Evolutionary conservation across 37 sponge, comb jelly and placozoan genomes (phyloP).

Genomic region (Crambe crambe): DNA sequence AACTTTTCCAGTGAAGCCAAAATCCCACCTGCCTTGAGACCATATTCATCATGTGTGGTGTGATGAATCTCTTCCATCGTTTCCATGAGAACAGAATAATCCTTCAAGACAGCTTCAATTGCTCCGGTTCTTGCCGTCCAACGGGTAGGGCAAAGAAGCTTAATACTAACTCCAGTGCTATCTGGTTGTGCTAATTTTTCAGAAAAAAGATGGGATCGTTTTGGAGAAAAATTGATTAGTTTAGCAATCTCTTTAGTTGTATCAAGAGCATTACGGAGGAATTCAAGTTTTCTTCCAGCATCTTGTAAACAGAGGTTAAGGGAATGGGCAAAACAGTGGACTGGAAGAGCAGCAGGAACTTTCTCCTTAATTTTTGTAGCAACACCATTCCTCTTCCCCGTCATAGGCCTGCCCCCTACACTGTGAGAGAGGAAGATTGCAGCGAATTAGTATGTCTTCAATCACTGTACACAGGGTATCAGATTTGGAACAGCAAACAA

Average conservation of each 20-base stretch:
- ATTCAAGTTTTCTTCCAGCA: constrained; percentile 29
- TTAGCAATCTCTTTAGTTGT: constrained; percentile 44
- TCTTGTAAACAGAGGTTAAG: constrained; percentile 71
- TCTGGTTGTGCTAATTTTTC: constrained; percentile 23
- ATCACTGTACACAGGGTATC: background rate
- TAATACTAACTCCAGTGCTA: constrained; percentile 11
- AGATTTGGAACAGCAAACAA: constrained; percentile 26
- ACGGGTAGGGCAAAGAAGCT: constrained; percentile 60
- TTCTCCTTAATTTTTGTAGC: constrained; percentile 53
- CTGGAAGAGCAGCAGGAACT: constrained; percentile 55
- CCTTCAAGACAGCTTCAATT: constrained; percentile 36
- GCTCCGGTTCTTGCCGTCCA: constrained; percentile 68
- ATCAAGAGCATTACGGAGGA: constrained; percentile 54
- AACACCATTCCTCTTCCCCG: constrained; percentile 46
- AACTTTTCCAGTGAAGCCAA: constrained; percentile 52
- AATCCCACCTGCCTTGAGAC: constrained; percentile 60
- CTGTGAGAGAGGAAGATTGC: background rate
- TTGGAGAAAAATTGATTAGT: constrained; percentile 57
- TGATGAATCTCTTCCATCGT: constrained; percentile 54
- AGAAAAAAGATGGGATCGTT: constrained; percentile 37
- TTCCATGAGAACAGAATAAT: constrained; percentile 45
- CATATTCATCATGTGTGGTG: constrained; percentile 68
- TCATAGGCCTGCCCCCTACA: constrained; percentile 39
- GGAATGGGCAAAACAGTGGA: constrained; percentile 73
- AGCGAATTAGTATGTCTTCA: background rate